Percentiles rank a stretch among this genome's conserved stretches.
Evolutionary conservation across 2,113 vertebrate genomes (phyloP).

Genomic region (Daubentonia madagascariensis): DNA sequence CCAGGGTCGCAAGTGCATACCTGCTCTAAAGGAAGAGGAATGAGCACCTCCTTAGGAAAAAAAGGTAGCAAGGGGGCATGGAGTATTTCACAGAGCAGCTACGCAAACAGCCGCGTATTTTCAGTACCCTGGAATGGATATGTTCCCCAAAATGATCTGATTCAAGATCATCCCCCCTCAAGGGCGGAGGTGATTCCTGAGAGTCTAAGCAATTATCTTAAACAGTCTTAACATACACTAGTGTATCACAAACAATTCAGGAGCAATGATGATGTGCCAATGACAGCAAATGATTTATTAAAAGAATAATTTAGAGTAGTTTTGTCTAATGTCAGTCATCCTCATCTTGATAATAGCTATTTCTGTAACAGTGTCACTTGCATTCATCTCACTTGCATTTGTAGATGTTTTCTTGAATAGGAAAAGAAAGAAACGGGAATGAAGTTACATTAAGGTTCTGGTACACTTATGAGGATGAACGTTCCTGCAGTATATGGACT

Average conservation of each 20-base stretch:
- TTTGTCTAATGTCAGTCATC: conserved; percentile 5
- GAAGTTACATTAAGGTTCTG: background rate
- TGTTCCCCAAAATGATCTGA: background rate
- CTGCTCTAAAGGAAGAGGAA: background rate
- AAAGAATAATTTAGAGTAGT: background rate
- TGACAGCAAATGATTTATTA: conserved; percentile 21
- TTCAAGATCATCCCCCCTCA: background rate
- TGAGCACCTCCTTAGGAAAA: background rate
- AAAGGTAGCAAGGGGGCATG: background rate
- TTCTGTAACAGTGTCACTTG: background rate
- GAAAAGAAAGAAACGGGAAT: background rate
- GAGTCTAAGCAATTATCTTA: background rate
- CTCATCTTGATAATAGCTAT: background rate
- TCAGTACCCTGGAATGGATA: background rate
- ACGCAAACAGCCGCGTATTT: background rate
- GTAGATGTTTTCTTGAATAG: background rate
- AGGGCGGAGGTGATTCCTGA: background rate
- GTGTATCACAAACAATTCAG: background rate
- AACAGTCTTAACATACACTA: background rate
- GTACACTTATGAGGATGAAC: background rate
- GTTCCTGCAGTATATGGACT: background rate
- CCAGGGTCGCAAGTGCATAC: background rate
- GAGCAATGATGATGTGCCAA: background rate
- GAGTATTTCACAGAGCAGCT: background rate
- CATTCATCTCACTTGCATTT: background rate